A percentile compares a stretch with the other conserved stretches of the same genome.
Evolutionary conservation across 1,140 invertebrate genomes (phyloP).

Genomic region (Chrysoperla carnea): DNA sequence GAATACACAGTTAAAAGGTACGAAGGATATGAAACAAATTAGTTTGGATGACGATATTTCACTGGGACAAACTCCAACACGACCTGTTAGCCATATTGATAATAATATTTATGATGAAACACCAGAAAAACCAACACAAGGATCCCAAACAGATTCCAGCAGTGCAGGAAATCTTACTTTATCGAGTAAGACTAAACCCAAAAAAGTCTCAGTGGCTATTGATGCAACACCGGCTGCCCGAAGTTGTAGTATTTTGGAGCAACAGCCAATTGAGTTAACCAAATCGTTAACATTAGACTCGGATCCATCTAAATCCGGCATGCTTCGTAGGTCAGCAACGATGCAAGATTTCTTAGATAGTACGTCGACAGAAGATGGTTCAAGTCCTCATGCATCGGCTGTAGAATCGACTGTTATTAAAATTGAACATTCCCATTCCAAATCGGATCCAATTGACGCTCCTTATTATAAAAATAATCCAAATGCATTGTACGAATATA

Average conservation of each 20-base stretch:
- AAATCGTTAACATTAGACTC: conserved; percentile 31
- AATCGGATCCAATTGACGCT: conserved; percentile 46
- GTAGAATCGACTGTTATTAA: conserved; percentile 18
- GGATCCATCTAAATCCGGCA: conserved; percentile 10
- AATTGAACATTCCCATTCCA: conserved; percentile 51
- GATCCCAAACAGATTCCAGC: conserved; percentile 8
- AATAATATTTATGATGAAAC: conserved; percentile 1
- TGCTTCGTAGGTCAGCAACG: conserved; percentile 24
- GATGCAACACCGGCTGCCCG: conserved; percentile 54
- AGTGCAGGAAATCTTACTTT: conserved; percentile 3
- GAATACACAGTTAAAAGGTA: conserved; percentile 36
- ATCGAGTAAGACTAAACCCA: conserved; percentile 22
- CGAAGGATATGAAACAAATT: conserved; percentile 49
- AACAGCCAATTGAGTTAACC: conserved; percentile 52
- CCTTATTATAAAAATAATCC: conserved; percentile 20
- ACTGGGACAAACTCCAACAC: conserved; percentile 20
- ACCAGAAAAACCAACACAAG: background rate
- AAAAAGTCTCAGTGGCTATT: conserved; percentile 53
- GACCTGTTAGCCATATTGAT: conserved; percentile 26
- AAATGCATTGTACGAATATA: background rate
- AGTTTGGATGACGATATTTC: conserved; percentile 33
- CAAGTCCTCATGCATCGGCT: conserved; percentile 10
- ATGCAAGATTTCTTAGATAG: conserved; percentile 23
- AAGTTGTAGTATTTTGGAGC: conserved; percentile 48
- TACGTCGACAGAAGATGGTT: conserved; percentile 24